phyloP scores from a whole-genome alignment of 2,888 invertebrate genomes.

The Diarsia dahlii region DNA sequence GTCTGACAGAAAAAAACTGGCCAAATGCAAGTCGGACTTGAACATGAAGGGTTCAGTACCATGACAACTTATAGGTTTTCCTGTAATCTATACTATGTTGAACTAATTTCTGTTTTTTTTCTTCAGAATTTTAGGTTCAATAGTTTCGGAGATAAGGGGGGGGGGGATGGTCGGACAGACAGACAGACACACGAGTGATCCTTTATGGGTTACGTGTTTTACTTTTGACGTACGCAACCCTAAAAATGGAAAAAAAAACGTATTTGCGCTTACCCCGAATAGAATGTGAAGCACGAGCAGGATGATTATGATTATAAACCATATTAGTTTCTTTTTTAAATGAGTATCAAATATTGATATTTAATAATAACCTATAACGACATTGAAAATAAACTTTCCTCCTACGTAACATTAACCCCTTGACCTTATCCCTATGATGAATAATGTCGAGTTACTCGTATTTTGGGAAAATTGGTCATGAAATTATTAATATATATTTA shows the following conservation, averaged over 20 bases:
- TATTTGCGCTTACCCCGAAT: not conserved
- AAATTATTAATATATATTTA: conserved; percentile 4
- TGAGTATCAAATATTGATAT: not conserved
- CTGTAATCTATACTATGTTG: too few relatives aligned
- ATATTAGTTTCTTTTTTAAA: not conserved
- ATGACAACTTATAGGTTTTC: too few relatives aligned
- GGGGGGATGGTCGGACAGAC: too few relatives aligned
- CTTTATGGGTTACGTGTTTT: too few relatives aligned
- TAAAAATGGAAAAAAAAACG: not conserved
- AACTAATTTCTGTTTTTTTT: too few relatives aligned
- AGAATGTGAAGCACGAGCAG: not conserved
- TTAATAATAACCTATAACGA: not conserved
- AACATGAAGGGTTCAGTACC: too few relatives aligned
- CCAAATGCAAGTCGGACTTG: too few relatives aligned
- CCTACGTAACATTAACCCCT: not conserved
- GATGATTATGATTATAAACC: not conserved
- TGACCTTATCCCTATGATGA: not conserved
- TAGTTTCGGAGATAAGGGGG: too few relatives aligned
- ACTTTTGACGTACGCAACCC: too few relatives aligned
- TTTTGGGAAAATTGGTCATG: conserved; percentile 7
- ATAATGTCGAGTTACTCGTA: conserved; percentile 1
- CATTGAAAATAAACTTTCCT: not conserved
- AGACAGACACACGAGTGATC: too few relatives aligned
- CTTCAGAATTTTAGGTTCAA: too few relatives aligned
- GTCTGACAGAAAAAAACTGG: not conserved